phyloP scores from a whole-genome alignment of 2,113 vertebrate species.

The Athene noctua region DNA sequence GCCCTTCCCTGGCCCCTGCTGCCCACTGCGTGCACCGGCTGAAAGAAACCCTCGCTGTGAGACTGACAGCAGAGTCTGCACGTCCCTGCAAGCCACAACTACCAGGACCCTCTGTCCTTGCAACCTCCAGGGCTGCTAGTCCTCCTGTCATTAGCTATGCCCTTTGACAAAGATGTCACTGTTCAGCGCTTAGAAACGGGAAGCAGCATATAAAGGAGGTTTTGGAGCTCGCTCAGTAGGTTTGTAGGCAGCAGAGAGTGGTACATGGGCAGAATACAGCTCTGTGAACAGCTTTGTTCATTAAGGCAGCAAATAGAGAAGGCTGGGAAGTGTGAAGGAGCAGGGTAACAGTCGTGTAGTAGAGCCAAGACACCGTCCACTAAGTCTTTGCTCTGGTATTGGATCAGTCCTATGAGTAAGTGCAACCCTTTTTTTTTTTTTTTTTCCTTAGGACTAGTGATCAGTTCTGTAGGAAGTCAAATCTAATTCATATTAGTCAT shows the following conservation, averaged over 20 bases:
- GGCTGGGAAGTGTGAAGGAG: background rate
- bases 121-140: background rate
- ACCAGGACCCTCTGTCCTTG: background rate
- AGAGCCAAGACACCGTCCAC: background rate
- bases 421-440: background rate
- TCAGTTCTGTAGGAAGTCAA: background rate
- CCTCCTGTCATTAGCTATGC: background rate
- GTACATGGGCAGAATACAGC: background rate
- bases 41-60: background rate
- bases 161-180: constrained; percentile 6
- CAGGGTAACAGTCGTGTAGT: background rate
- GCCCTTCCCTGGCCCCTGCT: background rate
- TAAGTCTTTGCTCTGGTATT: background rate
- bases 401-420: background rate
- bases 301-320: background rate
- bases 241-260: background rate
- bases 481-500: background rate
- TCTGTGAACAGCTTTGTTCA: background rate
- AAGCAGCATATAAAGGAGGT: background rate
- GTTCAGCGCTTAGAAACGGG: background rate
- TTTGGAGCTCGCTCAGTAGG: background rate
- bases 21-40: background rate
- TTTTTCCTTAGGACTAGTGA: background rate
- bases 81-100: background rate
- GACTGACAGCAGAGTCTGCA: background rate